Percentiles rank a stretch among this genome's conserved stretches.
Evolutionary conservation across 2,797 vertebrate species (phyloP).

Genomic region (Sciurus carolinensis): DNA sequence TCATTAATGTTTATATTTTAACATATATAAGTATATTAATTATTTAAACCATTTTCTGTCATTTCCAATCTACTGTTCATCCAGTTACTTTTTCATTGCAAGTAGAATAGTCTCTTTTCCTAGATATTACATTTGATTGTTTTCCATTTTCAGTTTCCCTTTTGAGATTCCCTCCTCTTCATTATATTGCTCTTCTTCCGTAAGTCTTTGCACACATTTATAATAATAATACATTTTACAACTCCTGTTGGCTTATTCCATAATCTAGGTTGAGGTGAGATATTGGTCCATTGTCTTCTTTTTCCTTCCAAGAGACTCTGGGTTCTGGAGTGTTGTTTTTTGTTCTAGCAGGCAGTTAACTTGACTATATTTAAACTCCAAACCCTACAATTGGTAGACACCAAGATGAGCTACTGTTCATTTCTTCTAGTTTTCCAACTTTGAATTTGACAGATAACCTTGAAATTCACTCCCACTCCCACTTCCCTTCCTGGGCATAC

Average conservation of each 20-base stretch:
- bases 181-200: neutral
- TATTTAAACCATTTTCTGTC: neutral
- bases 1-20: conserved; percentile 15
- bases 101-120: neutral
- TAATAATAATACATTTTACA: conserved; percentile 1
- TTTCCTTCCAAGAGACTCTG: neutral
- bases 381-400: neutral
- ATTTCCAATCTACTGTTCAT: neutral
- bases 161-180: neutral
- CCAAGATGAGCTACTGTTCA: neutral
- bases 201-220: neutral
- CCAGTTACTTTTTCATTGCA: neutral
- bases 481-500: neutral
- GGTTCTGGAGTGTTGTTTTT: neutral
- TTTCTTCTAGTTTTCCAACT: neutral
- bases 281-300: neutral
- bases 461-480: neutral
- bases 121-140: neutral
- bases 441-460: neutral
- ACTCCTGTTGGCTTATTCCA: neutral
- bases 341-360: neutral
- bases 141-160: neutral
- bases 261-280: neutral
- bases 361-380: neutral
- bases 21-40: neutral